These are phyloP conservation scores for Clavelina lepadiformis DNA, from an alignment of 23 tunicate genomes.

Conservation along the genomic window DNA sequence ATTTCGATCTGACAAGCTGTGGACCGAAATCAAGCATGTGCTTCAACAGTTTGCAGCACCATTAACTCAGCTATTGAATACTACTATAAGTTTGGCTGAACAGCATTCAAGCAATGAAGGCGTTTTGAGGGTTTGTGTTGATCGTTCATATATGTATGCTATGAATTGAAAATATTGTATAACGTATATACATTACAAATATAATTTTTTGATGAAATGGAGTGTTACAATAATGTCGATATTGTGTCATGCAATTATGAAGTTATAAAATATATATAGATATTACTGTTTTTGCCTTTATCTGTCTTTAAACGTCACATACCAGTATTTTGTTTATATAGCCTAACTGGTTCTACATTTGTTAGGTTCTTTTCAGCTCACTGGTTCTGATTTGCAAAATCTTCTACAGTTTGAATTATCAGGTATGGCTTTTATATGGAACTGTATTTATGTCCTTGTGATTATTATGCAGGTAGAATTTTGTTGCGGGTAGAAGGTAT, in stretches of 20 bases:
- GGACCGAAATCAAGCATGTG: constrained; percentile 83
- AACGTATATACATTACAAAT: too few relatives aligned
- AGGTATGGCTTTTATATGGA: constrained; percentile 35
- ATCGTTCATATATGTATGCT: not conserved
- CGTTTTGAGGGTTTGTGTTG: constrained; percentile 39
- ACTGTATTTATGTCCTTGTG: too few relatives aligned
- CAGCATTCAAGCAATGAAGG: constrained; percentile 45
- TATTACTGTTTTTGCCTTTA: constrained; percentile 1
- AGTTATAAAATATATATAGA: not conserved
- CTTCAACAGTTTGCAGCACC: constrained; percentile 67
- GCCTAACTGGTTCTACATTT: too few relatives aligned
- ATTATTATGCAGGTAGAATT: too few relatives aligned
- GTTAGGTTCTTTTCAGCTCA: constrained; percentile 69
- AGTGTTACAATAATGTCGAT: too few relatives aligned
- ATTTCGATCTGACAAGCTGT: constrained; percentile 80
- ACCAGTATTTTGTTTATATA: too few relatives aligned
- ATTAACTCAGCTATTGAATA: constrained; percentile 64
- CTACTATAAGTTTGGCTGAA: constrained; percentile 48
- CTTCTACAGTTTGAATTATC: constrained; percentile 95
- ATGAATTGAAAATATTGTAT: not conserved
- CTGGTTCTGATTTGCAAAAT: constrained; percentile 80
- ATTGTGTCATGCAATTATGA: not conserved
- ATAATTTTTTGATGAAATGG: too few relatives aligned
- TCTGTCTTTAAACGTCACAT: too few relatives aligned
- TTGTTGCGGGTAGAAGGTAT: too few relatives aligned